Conservation (phyloP, 2,888 invertebrate species). For the Syritta pipiens region DNA sequence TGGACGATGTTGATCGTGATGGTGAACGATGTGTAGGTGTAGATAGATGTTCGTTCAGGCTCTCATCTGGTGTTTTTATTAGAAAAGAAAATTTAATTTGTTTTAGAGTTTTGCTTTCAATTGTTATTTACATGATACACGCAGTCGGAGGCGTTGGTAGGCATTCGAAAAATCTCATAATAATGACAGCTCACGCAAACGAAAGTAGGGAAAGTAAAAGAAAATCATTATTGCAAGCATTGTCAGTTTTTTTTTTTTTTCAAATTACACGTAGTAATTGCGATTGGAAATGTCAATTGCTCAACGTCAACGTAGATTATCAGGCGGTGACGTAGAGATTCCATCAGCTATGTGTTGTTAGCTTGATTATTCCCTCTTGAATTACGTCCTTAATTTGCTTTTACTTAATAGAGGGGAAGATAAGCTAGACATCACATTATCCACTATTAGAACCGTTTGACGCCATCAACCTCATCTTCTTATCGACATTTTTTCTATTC, state of each 20-base stretch:
- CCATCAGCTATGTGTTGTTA: no score
- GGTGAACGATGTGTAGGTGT: slow-evolving; percentile 1
- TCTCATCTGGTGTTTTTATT: not conserved
- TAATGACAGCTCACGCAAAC: not conserved
- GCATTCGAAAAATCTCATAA: not conserved
- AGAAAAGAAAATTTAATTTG: not conserved
- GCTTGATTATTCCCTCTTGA: no score
- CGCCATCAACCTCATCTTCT: no score
- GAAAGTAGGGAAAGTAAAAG: slow-evolving; percentile 26
- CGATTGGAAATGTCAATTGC: no score
- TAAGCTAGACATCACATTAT: no score
- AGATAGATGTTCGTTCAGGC: no score
- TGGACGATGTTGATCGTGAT: not conserved
- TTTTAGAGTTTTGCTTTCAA: not conserved
- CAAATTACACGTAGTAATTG: not conserved
- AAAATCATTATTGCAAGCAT: not conserved
- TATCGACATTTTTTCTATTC: no score
- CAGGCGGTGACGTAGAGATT: no score
- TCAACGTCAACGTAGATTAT: no score
- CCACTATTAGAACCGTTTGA: no score
- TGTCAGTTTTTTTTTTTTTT: not conserved
- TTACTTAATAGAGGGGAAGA: no score
- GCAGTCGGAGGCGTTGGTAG: not conserved
- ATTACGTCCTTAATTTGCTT: no score
- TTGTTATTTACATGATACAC: not conserved